Evolutionary conservation across 2,113 vertebrate genomes (phyloP).

Genomic region (Calypte anna): DNA sequence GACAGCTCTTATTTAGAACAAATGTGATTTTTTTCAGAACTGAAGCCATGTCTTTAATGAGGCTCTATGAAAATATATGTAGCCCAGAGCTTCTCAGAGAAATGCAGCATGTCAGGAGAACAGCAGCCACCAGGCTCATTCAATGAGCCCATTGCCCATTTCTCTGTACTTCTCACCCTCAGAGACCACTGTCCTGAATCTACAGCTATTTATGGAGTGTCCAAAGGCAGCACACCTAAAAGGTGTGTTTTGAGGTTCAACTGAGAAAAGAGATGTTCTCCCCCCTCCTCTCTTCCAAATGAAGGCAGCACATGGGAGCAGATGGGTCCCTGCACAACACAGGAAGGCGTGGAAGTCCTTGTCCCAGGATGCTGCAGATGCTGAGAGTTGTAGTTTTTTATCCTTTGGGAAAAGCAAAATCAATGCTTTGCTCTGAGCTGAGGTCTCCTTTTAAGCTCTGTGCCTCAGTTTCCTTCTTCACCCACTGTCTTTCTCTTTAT

Average conservation of each 20-base stretch:
- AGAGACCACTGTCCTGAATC: neutral
- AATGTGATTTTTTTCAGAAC: conserved; percentile 51
- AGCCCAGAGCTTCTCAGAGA: conserved; percentile 8
- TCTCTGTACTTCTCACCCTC: neutral
- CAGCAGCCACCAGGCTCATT: neutral
- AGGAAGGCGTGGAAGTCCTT: neutral
- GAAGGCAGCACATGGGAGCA: rapidly evolving
- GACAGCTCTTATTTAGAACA: conserved; percentile 44
- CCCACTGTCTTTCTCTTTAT: neutral
- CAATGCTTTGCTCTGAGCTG: neutral
- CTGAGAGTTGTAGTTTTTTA: rapidly evolving
- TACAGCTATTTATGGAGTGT: neutral
- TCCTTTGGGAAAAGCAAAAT: neutral
- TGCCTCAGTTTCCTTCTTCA: neutral
- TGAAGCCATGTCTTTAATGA: conserved; percentile 23
- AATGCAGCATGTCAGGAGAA: neutral
- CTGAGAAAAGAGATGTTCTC: neutral
- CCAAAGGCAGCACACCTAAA: neutral
- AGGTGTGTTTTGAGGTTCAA: neutral
- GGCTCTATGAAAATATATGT: neutral
- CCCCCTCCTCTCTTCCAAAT: neutral
- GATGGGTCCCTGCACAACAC: neutral
- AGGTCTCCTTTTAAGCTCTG: neutral
- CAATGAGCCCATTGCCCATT: neutral
- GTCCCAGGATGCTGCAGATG: neutral